Conservation (phyloP, 2,113 vertebrate genomes). For the Pogona vitticeps region DNA sequence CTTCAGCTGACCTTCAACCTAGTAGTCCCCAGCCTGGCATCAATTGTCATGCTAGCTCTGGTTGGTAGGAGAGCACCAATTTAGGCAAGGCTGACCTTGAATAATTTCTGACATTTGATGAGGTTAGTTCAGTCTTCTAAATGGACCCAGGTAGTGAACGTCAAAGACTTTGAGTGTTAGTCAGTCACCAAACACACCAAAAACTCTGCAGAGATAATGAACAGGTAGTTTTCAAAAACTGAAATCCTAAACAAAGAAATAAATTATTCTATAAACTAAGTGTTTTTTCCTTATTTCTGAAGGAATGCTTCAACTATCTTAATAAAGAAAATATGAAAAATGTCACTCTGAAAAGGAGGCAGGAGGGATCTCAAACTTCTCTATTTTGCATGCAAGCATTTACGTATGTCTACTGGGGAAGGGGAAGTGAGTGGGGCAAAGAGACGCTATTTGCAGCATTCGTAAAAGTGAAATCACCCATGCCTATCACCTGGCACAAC, state of each 20-base stretch:
- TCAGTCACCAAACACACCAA: no score
- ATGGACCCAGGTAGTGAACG: background rate
- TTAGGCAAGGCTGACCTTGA: background rate
- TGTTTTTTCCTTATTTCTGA: background rate
- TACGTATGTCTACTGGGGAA: background rate
- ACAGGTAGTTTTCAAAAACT: no score
- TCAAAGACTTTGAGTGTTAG: background rate
- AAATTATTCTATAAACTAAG: background rate
- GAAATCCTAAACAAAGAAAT: background rate
- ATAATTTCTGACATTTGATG: background rate
- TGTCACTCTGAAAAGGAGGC: no score
- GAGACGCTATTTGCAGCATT: background rate
- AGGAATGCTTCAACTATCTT: background rate
- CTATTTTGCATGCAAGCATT: background rate
- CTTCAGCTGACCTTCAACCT: background rate
- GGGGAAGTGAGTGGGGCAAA: background rate
- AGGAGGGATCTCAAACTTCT: background rate
- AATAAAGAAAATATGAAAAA: background rate
- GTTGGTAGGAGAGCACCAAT: no score
- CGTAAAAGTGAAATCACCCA: background rate
- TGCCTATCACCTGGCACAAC: background rate
- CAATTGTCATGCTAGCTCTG: no score
- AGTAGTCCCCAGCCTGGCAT: no score
- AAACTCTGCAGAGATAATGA: no score
- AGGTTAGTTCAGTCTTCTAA: background rate